A percentile compares a stretch with the other conserved stretches of the same genome.
phyloP scores from a whole-genome alignment of 2,888 invertebrate genomes.

The Spilarctia lutea region DNA sequence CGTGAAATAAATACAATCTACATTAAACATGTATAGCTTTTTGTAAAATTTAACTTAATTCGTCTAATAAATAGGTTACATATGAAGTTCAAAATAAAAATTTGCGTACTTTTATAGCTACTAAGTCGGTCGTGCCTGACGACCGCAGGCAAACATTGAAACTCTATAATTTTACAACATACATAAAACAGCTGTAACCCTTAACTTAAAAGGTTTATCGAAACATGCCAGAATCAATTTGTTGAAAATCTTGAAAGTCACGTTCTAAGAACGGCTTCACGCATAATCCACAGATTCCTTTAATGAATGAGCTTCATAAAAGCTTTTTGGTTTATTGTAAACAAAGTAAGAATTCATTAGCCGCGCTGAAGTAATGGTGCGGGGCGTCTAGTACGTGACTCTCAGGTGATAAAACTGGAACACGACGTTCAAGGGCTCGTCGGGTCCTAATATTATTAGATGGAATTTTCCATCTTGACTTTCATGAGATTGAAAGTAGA shows the following conservation, averaged over 20 bases:
- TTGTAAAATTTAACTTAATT: neutral
- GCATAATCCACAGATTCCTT: constrained; percentile 74
- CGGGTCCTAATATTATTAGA: constrained; percentile 68
- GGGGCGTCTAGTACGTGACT: constrained; percentile 72
- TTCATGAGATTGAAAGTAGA: constrained; percentile 54
- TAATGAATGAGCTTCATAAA: constrained; percentile 77
- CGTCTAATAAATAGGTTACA: neutral
- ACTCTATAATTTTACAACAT: constrained; percentile 54
- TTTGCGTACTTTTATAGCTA: constrained; percentile 37
- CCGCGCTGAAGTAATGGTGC: constrained; percentile 58
- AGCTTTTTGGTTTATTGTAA: constrained; percentile 80
- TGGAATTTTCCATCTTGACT: constrained; percentile 59
- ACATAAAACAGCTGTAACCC: constrained; percentile 56
- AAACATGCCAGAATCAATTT: constrained; percentile 63
- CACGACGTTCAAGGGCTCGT: constrained; percentile 60
- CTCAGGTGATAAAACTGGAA: constrained; percentile 70
- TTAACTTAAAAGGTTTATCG: constrained; percentile 59
- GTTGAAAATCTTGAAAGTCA: constrained; percentile 70
- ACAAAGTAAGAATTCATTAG: constrained; percentile 81
- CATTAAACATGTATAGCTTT: too few relatives aligned
- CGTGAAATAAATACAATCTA: too few relatives aligned
- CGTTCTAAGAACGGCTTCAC: constrained; percentile 71
- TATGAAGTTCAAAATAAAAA: constrained; percentile 32
- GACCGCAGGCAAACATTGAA: constrained; percentile 30
- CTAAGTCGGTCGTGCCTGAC: constrained; percentile 30